Base-by-base conservation (phyloP, 2,888 invertebrate species). In the Octodonta nipae region DNA sequence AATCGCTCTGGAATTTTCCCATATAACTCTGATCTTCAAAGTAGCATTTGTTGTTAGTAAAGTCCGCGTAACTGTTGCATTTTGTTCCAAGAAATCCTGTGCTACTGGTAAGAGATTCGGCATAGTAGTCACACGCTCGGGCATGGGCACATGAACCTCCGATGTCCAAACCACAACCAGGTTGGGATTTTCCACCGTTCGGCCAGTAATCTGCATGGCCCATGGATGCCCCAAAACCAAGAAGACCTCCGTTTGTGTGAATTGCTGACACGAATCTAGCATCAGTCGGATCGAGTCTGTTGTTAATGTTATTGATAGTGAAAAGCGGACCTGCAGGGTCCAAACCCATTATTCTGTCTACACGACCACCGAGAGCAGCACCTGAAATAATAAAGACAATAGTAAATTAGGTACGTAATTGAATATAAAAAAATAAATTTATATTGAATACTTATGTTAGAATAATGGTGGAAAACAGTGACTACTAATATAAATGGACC, bases 71-170 rank as follows among this genome's bases (percentile, higher is more conserved):
- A 13, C 24, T 11, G 7, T 7, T 13, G 14, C 31, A 31, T 11
- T 11, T 22, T n/a, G 22, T 22, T n/a, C 22, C 11, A 11, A 3
- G n/a, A 4, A 22, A 22, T 3, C 3, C n/a, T n/a, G n/a, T 22
- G 3, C 22, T 11, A 11, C 22, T 4, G 3, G 11, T 11, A 11
- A 22, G 22, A n/a, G 22, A 22, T 22, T 22, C 22, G 22, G 22
- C 22, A 22, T 22, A 22, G 11, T 22, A 22, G 3, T 22, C 10
- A 11, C n/a, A 22, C 3, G 22, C 22, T n/a, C 22, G 26, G 3
- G 2, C 13, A 58, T 68, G 68, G 3, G 66, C 46, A 43, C 67
- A 68, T 10, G 48, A 32, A 10, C 54, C 55, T 11, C 37, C 13
- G 1, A 50, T 2, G 37, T 58, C 56, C 1, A 46, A 1, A 10